A percentile compares a stretch with the other conserved stretches of the same genome.
These are phyloP conservation scores for Sprattus sprattus DNA, from an alignment of 2,113 vertebrate genomes.

Conservation along the genomic window DNA sequence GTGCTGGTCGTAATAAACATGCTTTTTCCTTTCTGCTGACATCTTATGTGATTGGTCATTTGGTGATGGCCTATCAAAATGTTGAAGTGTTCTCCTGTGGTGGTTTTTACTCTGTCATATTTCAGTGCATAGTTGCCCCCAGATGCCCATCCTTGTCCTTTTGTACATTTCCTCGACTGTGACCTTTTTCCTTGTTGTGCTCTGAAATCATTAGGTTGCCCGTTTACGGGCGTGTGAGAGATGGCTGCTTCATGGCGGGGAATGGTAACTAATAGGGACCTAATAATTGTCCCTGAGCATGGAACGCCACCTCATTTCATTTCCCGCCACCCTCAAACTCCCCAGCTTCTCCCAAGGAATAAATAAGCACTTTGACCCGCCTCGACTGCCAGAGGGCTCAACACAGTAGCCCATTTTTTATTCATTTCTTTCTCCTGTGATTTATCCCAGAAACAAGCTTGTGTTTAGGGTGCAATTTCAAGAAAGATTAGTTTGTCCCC, in stretches of 20 bases:
- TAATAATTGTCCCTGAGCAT: constrained; percentile 31
- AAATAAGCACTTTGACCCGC: constrained; percentile 27
- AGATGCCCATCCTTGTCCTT: background rate
- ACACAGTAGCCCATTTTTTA: constrained; percentile 3
- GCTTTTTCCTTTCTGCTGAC: background rate
- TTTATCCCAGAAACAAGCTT: constrained; percentile 18
- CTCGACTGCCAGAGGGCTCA: constrained; percentile 23
- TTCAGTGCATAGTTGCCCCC: background rate
- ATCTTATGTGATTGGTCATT: background rate
- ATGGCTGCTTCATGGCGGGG: constrained; percentile 18
- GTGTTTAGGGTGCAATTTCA: constrained; percentile 21
- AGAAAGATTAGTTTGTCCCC: background rate
- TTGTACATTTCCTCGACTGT: background rate
- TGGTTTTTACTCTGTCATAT: background rate
- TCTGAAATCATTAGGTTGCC: constrained; percentile 29
- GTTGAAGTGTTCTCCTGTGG: background rate
- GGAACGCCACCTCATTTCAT: constrained; percentile 24
- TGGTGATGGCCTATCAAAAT: background rate
- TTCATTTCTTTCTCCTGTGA: background rate
- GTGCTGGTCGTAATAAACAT: background rate
- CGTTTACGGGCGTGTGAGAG: constrained; percentile 21
- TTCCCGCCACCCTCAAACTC: constrained; percentile 20
- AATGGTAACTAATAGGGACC: constrained; percentile 35
- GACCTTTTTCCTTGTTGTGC: constrained; percentile 27
- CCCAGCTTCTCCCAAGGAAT: constrained; percentile 19